Evolutionary conservation across 2,113 vertebrate species (phyloP).

Genomic region (Eleginops maclovinus): DNA sequence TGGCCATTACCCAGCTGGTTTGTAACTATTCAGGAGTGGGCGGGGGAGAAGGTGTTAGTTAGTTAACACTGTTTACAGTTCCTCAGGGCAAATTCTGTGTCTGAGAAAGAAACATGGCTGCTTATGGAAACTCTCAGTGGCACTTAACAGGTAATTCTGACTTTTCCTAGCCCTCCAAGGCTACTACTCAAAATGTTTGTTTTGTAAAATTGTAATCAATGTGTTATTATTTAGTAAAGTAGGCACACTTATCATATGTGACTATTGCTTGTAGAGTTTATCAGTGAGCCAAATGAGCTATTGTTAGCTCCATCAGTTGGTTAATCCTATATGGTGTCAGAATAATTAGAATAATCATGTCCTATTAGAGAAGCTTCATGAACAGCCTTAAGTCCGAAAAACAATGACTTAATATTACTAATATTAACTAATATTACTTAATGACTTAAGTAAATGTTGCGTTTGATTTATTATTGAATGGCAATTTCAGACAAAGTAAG

Average conservation of each 20-base stretch:
- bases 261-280: not conserved
- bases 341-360: no score
- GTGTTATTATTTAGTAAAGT: not conserved
- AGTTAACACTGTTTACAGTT: constrained; percentile 59
- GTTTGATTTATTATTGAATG: no score
- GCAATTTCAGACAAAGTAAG: no score
- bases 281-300: not conserved
- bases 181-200: not conserved
- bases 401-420: no score
- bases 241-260: not conserved
- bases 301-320: not conserved
- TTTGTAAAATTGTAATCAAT: not conserved
- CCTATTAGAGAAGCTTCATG: no score
- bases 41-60: constrained; percentile 21
- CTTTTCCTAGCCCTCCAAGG: no score
- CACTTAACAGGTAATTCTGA: not conserved
- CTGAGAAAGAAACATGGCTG: constrained; percentile 6
- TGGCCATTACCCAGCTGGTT: constrained; percentile 49
- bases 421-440: no score
- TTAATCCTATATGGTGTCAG: not conserved
- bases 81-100: constrained; percentile 40
- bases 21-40: constrained; percentile 10
- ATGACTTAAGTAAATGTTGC: no score
- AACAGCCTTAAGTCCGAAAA: no score
- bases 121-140: not conserved